These are phyloP conservation scores for Philonicus albiceps DNA, from an alignment of 2,888 invertebrate genomes.

Conservation along the genomic window DNA sequence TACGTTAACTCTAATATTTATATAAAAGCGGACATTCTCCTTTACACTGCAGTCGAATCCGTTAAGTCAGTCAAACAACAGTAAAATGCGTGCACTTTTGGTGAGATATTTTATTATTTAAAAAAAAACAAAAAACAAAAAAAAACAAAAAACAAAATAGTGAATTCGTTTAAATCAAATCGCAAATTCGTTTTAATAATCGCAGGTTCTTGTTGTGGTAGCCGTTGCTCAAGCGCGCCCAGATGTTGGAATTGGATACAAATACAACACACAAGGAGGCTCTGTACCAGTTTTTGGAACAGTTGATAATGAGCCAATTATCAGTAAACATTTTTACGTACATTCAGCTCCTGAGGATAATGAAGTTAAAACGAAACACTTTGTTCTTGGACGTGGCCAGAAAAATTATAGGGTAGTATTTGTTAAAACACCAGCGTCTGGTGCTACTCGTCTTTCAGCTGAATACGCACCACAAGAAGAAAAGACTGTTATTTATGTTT, in stretches of 20 bases:
- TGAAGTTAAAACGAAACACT: slow-evolving; percentile 55
- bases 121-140: too few species aligned
- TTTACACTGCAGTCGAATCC: not conserved
- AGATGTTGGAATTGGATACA: slow-evolving; percentile 32
- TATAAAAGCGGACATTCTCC: slow-evolving; percentile 15
- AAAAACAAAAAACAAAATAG: not conserved
- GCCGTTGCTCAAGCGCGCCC: slow-evolving; percentile 16
- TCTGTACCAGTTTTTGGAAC: slow-evolving; percentile 1
- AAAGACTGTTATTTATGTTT: slow-evolving; percentile 61
- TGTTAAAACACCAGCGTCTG: slow-evolving; percentile 59
- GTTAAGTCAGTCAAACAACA: slow-evolving; percentile 12
- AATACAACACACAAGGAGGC: not conserved
- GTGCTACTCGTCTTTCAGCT: slow-evolving; percentile 55
- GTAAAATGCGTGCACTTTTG: slow-evolving; percentile 19
- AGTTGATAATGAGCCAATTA: slow-evolving; percentile 54
- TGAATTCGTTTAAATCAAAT: not conserved
- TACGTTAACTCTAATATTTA: slow-evolving; percentile 9
- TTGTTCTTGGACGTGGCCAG: slow-evolving; percentile 58
- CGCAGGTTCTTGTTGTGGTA: slow-evolving; percentile 3
- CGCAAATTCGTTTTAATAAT: not conserved
- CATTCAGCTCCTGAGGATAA: slow-evolving; percentile 61
- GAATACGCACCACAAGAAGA: slow-evolving; percentile 59
- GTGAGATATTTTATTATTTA: not conserved
- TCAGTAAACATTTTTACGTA: slow-evolving; percentile 60
- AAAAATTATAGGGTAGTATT: slow-evolving; percentile 61